Evolutionary conservation across 30 jellyfish, hydroid and myxozoan species (phyloP), one percentile per base, ranked within the genome.

Genomic region (Hydractinia symbiolongicarpus): DNA sequence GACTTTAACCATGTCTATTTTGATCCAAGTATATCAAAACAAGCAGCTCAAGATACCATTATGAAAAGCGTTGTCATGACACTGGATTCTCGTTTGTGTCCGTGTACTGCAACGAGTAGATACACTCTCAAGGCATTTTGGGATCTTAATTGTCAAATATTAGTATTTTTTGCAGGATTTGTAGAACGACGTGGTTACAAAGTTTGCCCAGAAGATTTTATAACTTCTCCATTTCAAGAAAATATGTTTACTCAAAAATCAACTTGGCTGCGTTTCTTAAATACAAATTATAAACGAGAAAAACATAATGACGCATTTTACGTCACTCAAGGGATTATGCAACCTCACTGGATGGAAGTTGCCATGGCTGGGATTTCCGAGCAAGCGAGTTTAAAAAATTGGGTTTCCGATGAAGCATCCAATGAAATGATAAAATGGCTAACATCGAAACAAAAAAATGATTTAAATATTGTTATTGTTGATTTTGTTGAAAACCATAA

Each of bases 241-340:
- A 52, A 54, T 7, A 54, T 40, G 73, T 78, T 76, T 75, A 72
- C 49, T 68, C 71, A 74, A 8, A 54, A 15, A 8, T n/a, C 58
- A 15, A 16, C 90, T 7, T 86, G 95, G 95, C 66, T 73, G 60
- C 61, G 67, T 14, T 86, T 67, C 58, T 16, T 86, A 61, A 72
- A 81, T 9, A 30, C 61, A 40, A 30, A 54, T 14, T 86, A 79
- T 66, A 55, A 53, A 14, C 44, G 44, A 30, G 44, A 30, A 30
- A 30, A 30, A 30, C 19, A 54, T 68, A 75, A 87, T 14, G 79
- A 83, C 52, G 54, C 30, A 9, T 11, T 11, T 15, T 88, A 72
- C 55, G 96, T 88, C 58, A 82, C 96, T 17, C 96, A 88, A 83
- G 96, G 96, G 8, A 88, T 88, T 53, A 77, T 88, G 94, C 89